Evolutionary conservation across 2,113 vertebrate species (phyloP).

Genomic region (Boulengeromyrus knoepffleri): DNA sequence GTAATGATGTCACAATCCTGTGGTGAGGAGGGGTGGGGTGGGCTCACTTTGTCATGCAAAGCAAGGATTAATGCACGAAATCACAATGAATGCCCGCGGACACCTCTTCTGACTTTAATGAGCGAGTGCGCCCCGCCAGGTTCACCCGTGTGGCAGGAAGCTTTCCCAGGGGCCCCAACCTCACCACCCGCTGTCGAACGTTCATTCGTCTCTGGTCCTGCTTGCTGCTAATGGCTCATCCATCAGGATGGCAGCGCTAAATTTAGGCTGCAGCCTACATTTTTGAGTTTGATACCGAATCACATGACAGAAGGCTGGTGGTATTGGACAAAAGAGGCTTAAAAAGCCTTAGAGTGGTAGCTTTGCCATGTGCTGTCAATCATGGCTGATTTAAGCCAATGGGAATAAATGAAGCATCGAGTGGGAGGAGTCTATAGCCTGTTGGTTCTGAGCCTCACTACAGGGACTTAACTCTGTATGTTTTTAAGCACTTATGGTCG

Average conservation of each 20-base stretch:
- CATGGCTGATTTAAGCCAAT: background rate
- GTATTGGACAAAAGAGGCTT: background rate
- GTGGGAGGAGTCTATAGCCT: background rate
- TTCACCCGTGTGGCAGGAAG: background rate
- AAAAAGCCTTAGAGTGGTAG: background rate
- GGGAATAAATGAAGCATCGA: background rate
- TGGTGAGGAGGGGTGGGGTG: background rate
- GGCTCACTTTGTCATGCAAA: background rate
- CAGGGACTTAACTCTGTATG: background rate
- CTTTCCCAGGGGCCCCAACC: background rate
- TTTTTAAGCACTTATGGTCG: background rate
- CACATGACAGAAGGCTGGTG: background rate
- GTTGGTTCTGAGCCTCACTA: background rate
- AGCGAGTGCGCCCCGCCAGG: background rate
- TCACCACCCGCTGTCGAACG: background rate
- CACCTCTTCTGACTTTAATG: background rate
- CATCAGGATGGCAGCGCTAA: conserved; percentile 15
- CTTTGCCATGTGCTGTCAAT: background rate
- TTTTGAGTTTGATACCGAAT: background rate
- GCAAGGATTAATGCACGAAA: background rate
- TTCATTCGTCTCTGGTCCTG: conserved; percentile 2
- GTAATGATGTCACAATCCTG: background rate
- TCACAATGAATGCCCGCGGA: background rate
- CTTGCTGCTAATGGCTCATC: conserved; percentile 12
- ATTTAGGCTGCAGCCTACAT: conserved; percentile 8